A percentile compares a stretch with the other conserved stretches of the same genome.
phyloP scores from a whole-genome alignment of 1,140 invertebrate genomes.

The Uloborus diversus region DNA sequence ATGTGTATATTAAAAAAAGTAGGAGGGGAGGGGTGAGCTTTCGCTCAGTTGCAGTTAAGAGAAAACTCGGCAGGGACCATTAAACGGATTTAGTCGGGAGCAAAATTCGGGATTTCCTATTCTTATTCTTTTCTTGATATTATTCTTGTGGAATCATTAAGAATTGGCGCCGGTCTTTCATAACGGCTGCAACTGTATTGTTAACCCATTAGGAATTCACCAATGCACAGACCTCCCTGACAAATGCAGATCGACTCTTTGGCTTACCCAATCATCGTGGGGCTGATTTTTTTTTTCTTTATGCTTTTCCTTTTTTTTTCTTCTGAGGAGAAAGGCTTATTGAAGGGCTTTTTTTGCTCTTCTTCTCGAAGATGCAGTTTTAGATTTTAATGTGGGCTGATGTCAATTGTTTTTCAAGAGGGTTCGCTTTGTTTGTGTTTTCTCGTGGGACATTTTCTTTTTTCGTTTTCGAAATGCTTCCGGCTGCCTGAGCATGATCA shows the following conservation, averaged over 20 bases:
- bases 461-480: no score
- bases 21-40: no score
- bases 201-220: constrained; percentile 52
- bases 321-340: constrained; percentile 5
- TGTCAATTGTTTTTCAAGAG: no score
- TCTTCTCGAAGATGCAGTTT: constrained; percentile 4
- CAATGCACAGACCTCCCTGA: constrained; percentile 39
- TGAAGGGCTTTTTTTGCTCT: constrained; percentile 28
- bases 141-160: constrained; percentile 35
- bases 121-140: constrained; percentile 3
- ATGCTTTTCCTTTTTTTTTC: constrained; percentile 3
- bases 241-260: constrained; percentile 53
- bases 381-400: constrained; percentile 25
- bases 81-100: constrained; percentile 56
- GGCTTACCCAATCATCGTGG: constrained; percentile 50
- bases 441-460: no score
- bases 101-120: constrained; percentile 56
- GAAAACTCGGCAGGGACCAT: constrained; percentile 49
- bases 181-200: constrained; percentile 47
- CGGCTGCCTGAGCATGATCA: no score
- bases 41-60: constrained; percentile 47
- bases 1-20: constrained; percentile 55
- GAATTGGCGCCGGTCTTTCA: constrained; percentile 48
- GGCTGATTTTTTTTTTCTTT: constrained; percentile 21
- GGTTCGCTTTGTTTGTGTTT: no score